Conservation (phyloP, 2,888 invertebrate genomes). For the Baccha elongata region DNA sequence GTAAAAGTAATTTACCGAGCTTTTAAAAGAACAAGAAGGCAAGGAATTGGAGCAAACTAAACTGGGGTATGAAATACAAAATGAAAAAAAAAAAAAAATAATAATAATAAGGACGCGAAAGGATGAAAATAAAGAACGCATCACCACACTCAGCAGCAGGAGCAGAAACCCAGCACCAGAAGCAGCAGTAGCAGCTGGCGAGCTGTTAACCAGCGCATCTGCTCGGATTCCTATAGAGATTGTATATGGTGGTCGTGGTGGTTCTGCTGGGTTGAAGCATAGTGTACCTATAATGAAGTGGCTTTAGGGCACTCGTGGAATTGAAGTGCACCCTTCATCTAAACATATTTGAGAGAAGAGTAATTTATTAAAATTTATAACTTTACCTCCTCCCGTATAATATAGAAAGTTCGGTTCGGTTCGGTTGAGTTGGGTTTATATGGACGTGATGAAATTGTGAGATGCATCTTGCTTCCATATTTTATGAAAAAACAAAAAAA, state of each 20-base stretch:
- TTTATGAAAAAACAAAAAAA: no score
- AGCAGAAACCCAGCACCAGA: not conserved
- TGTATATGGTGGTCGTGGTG: not conserved
- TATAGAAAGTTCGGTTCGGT: not conserved
- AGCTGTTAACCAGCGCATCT: constrained; percentile 37
- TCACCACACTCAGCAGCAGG: constrained; percentile 23
- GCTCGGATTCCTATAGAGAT: constrained; percentile 26
- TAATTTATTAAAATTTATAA: constrained; percentile 68
- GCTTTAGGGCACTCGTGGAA: constrained; percentile 46
- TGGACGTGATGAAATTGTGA: constrained; percentile 28
- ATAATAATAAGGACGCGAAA: constrained; percentile 40
- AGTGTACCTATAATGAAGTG: constrained; percentile 60
- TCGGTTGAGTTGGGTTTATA: not conserved
- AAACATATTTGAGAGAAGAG: constrained; percentile 28
- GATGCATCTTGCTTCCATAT: constrained; percentile 7
- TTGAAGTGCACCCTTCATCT: constrained; percentile 43
- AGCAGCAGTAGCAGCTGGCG: constrained; percentile 7
- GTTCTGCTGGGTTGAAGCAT: not conserved
- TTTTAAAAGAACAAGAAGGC: constrained; percentile 63
- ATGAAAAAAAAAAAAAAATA: constrained; percentile 5
- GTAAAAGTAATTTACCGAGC: constrained; percentile 67
- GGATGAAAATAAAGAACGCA: constrained; percentile 40
- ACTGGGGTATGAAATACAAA: constrained; percentile 28
- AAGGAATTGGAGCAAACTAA: constrained; percentile 49
- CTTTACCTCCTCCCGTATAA: constrained; percentile 1